phyloP scores from a whole-genome alignment of 2,113 vertebrate species.

The Hipposideros armiger region DNA sequence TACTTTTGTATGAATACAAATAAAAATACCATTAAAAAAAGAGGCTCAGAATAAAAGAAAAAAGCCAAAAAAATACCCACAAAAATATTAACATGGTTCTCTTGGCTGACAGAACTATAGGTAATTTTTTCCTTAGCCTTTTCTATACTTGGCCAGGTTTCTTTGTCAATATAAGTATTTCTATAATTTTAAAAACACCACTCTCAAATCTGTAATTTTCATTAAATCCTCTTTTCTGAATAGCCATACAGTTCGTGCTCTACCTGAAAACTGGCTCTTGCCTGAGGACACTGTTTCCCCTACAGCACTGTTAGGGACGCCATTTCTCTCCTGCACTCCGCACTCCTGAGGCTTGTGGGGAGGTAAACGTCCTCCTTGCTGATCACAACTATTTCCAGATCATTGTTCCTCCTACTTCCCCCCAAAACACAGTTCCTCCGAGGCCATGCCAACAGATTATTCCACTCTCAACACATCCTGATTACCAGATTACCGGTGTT shows the following conservation, averaged over 20 bases:
- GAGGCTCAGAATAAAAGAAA: not conserved
- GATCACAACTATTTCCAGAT: not conserved
- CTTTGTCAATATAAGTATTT: constrained; percentile 11
- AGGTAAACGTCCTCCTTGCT: not conserved
- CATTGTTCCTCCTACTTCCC: not conserved
- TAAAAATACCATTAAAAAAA: not conserved
- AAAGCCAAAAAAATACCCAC: not conserved
- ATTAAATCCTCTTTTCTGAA: not conserved
- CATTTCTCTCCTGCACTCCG: not conserved
- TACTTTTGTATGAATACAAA: not conserved
- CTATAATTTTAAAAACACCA: not conserved
- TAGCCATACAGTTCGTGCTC: not conserved
- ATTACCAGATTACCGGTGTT: not conserved
- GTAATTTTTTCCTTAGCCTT: not conserved
- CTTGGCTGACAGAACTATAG: not conserved
- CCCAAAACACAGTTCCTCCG: not conserved
- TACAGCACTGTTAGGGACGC: not conserved
- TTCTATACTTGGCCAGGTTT: not conserved
- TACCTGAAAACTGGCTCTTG: not conserved
- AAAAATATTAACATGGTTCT: not conserved
- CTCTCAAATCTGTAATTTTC: not conserved
- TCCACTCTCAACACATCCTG: not conserved
- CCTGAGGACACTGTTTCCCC: not conserved
- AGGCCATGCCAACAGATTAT: not conserved
- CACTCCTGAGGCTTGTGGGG: not conserved